Evolutionary conservation across 2,797 vertebrate genomes (phyloP).

Genomic region (Coregonus suidteri): DNA sequence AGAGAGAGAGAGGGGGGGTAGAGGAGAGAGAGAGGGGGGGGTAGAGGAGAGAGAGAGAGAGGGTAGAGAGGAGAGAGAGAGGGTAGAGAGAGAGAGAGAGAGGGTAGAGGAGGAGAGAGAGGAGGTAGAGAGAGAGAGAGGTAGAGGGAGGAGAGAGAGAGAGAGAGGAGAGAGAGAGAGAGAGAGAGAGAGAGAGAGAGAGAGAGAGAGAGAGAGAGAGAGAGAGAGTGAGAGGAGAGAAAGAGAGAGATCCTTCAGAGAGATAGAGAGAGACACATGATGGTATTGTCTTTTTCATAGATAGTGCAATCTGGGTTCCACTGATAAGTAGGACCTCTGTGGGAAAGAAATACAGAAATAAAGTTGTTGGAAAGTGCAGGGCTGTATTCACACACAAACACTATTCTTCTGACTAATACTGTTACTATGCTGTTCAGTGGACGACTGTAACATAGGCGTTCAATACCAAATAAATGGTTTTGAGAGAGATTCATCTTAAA

Average conservation of each 20-base stretch:
- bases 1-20: too few species aligned
- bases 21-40: too few species aligned
- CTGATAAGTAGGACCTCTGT: too few species aligned
- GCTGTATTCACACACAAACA: not conserved
- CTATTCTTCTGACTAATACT: too few species aligned
- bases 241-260: not conserved
- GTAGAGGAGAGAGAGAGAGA: too few species aligned
- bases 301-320: too few species aligned
- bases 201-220: not conserved
- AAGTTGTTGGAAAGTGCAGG: not conserved
- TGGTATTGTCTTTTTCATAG: not conserved
- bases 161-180: not conserved
- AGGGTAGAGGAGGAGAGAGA: not conserved
- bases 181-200: not conserved
- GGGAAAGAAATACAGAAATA: not conserved
- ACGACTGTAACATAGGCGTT: not conserved
- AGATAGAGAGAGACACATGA: not conserved
- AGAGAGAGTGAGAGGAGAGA: not conserved
- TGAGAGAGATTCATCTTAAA: too few species aligned
- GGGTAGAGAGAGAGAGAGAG: too few species aligned
- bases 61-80: too few species aligned
- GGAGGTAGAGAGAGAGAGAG: conserved; percentile 13
- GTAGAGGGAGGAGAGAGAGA: conserved; percentile 1
- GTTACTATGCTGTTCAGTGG: too few species aligned
- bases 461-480: not conserved